These are phyloP conservation scores for Osmoderma eremita DNA, from an alignment of 2,888 invertebrate species.

Conservation along the genomic window DNA sequence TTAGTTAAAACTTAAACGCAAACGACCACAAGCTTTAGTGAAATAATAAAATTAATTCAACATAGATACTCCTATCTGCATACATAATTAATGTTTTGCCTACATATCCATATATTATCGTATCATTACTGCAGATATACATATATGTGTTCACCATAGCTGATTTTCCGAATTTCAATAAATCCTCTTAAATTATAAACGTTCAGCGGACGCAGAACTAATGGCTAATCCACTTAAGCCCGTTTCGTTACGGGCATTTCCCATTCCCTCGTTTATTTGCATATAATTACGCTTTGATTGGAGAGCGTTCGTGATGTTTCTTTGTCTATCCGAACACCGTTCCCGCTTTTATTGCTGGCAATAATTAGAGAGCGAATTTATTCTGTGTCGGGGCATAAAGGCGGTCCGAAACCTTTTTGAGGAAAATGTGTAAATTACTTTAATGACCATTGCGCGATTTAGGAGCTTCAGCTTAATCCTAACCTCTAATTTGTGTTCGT, in stretches of 20 bases:
- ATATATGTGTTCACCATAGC: too few relatives aligned
- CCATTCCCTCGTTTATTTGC: constrained; percentile 26
- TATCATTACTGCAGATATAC: too few relatives aligned
- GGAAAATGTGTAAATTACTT: neutral
- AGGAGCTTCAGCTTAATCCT: too few relatives aligned
- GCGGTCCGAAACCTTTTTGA: neutral
- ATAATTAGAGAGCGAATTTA: constrained; percentile 8
- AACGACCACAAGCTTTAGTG: too few relatives aligned
- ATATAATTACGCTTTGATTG: constrained; percentile 32
- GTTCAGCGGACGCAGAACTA: constrained; percentile 15
- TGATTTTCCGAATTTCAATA: too few relatives aligned
- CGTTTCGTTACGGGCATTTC: constrained; percentile 31
- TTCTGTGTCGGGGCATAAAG: neutral
- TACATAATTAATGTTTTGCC: too few relatives aligned
- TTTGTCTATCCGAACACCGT: neutral
- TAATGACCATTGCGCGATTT: neutral
- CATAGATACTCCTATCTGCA: too few relatives aligned
- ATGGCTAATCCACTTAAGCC: constrained; percentile 29
- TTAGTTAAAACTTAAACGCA: too few relatives aligned
- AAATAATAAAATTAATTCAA: too few relatives aligned
- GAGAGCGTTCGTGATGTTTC: constrained; percentile 6
- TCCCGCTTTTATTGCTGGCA: neutral
- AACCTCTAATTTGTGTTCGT: too few relatives aligned
- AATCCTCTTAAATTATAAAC: too few relatives aligned
- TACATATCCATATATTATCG: too few relatives aligned